Percentiles rank a stretch among this genome's conserved stretches.
These are phyloP conservation scores for Xanthorhoe designata DNA, from an alignment of 2,888 invertebrate genomes.

Conservation along the genomic window DNA sequence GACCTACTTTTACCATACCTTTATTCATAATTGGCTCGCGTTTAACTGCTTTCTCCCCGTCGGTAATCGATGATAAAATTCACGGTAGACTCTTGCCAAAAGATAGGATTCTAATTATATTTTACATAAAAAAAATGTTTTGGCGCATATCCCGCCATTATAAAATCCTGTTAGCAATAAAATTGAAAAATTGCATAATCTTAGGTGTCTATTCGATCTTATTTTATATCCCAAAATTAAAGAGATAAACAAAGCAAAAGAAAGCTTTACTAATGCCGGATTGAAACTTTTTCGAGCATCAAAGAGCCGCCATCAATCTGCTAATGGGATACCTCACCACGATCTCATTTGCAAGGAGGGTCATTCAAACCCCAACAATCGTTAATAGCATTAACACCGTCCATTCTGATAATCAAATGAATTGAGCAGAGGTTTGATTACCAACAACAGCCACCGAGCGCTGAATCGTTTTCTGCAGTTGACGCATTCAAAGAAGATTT, in stretches of 20 bases:
- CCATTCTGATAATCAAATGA: constrained; percentile 49
- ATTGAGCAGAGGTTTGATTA: constrained; percentile 50
- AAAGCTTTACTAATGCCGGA: not conserved
- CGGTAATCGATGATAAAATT: too few species aligned
- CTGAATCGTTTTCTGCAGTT: constrained; percentile 52
- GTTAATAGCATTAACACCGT: constrained; percentile 50
- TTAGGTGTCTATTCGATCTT: too few species aligned
- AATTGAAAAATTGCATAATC: too few species aligned
- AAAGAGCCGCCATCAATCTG: constrained; percentile 15
- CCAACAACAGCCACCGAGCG: constrained; percentile 8
- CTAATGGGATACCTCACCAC: constrained; percentile 26
- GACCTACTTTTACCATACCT: too few species aligned
- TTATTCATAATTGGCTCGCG: not conserved
- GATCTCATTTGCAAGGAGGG: constrained; percentile 37
- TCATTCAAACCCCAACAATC: constrained; percentile 44
- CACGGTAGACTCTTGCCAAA: too few species aligned
- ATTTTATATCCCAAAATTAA: not conserved
- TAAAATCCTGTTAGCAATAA: too few species aligned
- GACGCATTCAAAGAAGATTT: constrained; percentile 57
- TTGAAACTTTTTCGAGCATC: constrained; percentile 7
- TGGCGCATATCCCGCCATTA: too few species aligned
- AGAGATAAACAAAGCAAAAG: not conserved
- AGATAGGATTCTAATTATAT: too few species aligned
- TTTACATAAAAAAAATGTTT: too few species aligned
- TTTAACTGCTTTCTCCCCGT: too few species aligned